Conservation (phyloP, 2,888 invertebrate species). For the Trachelus troglodyta region DNA sequence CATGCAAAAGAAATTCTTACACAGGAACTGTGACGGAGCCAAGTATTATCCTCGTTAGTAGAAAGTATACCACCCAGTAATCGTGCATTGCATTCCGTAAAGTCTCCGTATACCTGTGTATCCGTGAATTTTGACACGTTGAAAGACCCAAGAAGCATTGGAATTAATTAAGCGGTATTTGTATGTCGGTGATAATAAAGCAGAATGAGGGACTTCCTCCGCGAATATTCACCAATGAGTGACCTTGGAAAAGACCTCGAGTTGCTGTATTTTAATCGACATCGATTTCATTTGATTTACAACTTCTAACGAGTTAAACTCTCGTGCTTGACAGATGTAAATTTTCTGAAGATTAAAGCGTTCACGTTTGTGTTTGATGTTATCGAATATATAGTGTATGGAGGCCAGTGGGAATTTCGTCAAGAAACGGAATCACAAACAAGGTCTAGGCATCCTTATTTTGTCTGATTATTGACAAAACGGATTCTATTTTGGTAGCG, state of each 20-base stretch:
- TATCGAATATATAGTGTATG: neutral
- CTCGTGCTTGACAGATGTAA: neutral
- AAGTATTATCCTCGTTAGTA: neutral
- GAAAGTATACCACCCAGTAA: neutral
- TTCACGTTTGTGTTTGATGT: neutral
- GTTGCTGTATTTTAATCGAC: neutral
- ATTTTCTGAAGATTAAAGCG: neutral
- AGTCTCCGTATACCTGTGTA: neutral
- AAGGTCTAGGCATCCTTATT: neutral
- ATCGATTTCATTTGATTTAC: neutral
- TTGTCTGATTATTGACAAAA: neutral
- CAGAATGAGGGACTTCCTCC: neutral
- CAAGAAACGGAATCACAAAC: neutral
- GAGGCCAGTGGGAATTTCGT: neutral
- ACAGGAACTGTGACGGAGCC: neutral
- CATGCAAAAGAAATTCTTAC: neutral
- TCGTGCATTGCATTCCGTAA: neutral
- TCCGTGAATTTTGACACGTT: neutral
- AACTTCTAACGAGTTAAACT: neutral
- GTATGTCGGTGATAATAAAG: neutral
- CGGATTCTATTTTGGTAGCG: neutral
- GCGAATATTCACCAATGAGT: neutral
- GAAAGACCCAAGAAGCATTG: neutral
- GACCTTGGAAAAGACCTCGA: neutral
- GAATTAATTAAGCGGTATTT: neutral